phyloP scores from a whole-genome alignment of 2,888 invertebrate species.

The Eristalis tenax region DNA sequence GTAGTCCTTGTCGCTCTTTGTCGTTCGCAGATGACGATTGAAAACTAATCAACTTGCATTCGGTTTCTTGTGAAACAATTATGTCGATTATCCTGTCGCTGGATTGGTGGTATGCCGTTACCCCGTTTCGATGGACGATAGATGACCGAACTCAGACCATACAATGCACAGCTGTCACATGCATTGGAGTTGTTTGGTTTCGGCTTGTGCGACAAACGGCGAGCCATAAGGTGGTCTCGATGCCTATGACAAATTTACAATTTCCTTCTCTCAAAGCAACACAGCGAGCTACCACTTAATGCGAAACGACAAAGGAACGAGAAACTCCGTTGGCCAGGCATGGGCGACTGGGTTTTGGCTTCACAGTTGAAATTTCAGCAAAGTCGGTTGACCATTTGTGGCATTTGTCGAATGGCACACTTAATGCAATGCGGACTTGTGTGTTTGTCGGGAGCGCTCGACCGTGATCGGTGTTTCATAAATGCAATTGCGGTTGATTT shows the following conservation, averaged over 20 bases:
- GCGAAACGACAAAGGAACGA: conserved; percentile 1
- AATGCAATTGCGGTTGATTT: not conserved
- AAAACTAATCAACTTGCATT: conserved; percentile 59
- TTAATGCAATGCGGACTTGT: conserved; percentile 32
- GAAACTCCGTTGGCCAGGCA: conserved; percentile 20
- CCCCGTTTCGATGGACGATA: conserved; percentile 47
- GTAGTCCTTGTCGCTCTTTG: no score
- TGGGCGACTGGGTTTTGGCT: conserved; percentile 7
- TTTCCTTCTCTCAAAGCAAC: conserved; percentile 29
- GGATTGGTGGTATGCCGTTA: conserved; percentile 3
- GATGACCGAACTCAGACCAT: not conserved
- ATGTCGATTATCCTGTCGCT: conserved; percentile 52
- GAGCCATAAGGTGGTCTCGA: not conserved
- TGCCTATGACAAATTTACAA: conserved; percentile 61
- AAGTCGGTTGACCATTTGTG: conserved; percentile 39
- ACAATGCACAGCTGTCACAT: not conserved
- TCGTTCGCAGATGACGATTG: conserved; percentile 4
- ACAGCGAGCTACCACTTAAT: not conserved
- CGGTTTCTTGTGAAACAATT: conserved; percentile 56
- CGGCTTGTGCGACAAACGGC: not conserved
- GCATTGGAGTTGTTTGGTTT: not conserved
- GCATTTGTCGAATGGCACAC: conserved; percentile 49
- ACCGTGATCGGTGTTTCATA: conserved; percentile 11
- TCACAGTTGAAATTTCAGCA: conserved; percentile 31
- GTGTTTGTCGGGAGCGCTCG: not conserved